These are phyloP conservation scores for Epirrita christyi DNA, from an alignment of 2,888 invertebrate genomes.

Conservation along the genomic window DNA sequence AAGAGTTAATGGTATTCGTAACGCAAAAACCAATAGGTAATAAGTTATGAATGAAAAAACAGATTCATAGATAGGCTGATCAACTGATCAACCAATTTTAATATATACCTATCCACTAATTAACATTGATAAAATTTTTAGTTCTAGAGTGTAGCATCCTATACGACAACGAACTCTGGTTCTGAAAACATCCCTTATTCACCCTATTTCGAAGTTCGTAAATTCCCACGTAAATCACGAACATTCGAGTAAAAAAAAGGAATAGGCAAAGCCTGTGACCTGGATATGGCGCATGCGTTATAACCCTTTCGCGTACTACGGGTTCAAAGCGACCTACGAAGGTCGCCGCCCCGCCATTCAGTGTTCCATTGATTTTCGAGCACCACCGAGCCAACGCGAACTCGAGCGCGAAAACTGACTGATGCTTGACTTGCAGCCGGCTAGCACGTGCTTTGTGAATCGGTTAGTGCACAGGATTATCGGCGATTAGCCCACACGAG, in stretches of 20 bases:
- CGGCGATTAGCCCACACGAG: conserved; percentile 12
- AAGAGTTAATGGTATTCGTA: too few relatives aligned
- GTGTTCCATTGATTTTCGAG: conserved; percentile 77
- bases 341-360: conserved; percentile 79
- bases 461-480: conserved; percentile 43
- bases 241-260: conserved; percentile 19
- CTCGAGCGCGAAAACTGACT: conserved; percentile 60
- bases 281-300: conserved; percentile 66
- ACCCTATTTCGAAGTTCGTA: too few relatives aligned
- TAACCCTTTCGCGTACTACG: conserved; percentile 71
- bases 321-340: conserved; percentile 72
- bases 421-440: conserved; percentile 53
- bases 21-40: too few relatives aligned
- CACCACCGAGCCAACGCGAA: conserved; percentile 59
- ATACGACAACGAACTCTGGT: too few relatives aligned
- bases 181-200: too few relatives aligned
- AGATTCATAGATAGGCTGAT: too few relatives aligned
- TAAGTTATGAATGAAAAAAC: too few relatives aligned
- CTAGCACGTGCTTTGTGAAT: conserved; percentile 41
- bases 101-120: too few relatives aligned
- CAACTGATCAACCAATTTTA: too few relatives aligned
- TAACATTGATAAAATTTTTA: conserved; percentile 17
- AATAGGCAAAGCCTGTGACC: conserved; percentile 31
- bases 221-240: conserved; percentile 20
- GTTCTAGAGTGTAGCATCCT: too few relatives aligned